These are phyloP conservation scores for Coccyzus lansbergi DNA, from an alignment of 2,797 vertebrate genomes.

Conservation along the genomic window DNA sequence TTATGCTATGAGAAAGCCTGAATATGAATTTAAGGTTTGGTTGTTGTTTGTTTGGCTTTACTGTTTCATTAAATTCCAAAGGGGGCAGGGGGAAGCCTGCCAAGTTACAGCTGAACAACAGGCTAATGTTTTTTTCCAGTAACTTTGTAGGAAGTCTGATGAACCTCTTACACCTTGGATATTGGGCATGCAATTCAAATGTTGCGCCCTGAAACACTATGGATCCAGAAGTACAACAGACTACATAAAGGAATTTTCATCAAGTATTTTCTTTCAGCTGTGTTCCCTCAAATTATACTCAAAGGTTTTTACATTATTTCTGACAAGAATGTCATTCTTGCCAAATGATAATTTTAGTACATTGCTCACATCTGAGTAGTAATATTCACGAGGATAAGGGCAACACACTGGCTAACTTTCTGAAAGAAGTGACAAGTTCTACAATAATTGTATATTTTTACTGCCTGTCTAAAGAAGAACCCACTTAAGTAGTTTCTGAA, in stretches of 20 bases:
- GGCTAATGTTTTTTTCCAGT: neutral
- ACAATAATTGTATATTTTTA: neutral
- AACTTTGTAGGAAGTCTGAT: neutral
- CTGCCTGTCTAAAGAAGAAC: neutral
- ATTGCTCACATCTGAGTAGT: neutral
- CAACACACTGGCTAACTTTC: neutral
- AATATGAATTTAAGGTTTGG: neutral
- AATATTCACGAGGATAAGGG: neutral
- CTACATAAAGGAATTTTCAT: neutral
- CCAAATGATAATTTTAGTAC: neutral
- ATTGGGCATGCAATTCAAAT: neutral
- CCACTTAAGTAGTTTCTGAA: neutral
- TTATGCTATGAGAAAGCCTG: neutral
- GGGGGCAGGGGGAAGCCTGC: neutral
- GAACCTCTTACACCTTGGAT: neutral
- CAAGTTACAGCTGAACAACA: neutral
- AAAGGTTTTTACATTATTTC: neutral
- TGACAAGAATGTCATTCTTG: neutral
- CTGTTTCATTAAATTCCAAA: slow-evolving; percentile 5
- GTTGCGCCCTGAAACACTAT: neutral
- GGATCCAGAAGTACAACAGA: neutral
- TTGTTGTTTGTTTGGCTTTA: neutral
- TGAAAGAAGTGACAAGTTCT: neutral
- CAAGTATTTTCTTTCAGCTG: neutral
- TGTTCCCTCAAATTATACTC: neutral